Evolutionary conservation across 2,113 vertebrate species (phyloP), one percentile per base, ranked within the genome.

Genomic region (Toxostoma redivivum): DNA sequence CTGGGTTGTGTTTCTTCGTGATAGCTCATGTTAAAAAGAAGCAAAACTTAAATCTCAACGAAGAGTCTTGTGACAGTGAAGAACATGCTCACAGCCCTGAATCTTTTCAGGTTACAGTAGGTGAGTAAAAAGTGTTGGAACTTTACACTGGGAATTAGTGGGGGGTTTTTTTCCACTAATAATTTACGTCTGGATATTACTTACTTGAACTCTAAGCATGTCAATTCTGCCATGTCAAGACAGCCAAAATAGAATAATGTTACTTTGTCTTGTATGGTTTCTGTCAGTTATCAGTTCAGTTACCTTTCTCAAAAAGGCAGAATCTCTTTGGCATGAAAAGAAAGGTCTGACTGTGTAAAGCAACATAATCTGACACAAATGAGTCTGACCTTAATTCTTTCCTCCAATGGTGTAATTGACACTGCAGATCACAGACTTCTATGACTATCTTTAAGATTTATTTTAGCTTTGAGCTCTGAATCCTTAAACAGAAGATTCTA

Each of bases 1-100:
- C 98, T 95, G 98, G 98, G 30, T 86, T 98, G 87, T 98, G 98
- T 92, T 98, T 98, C 96, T 98, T 98, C 4, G 97, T 98, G 92
- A 96, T 98, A 53, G 98, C 98, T 91, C 98, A 98, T 24, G 86
- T 98, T 70, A 98, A 98, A 97, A 98, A 98, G 94, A 98, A 95
- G 89, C 97, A 92, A 88, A 92, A 96, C 83, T 89, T 97, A 87
- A 95, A 64, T 84, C 80, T 81, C n/a, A 81, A 11, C 40, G 95
- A 97, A 82, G 97, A 98, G n/a, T 81, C 94, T 62, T 86, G 83
- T 1, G 97, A 96, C 74, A 92, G 35, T 12, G 98, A 98, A 90
- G 98, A 98, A n/a, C 95, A 90, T 53, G 45, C 78, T 35, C 95
- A 94, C 57, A 92, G 47, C 37, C 54, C 71, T 15, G 98, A 98